phyloP scores from a whole-genome alignment of 2,797 vertebrate genomes.

The Sciaenops ocellatus region DNA sequence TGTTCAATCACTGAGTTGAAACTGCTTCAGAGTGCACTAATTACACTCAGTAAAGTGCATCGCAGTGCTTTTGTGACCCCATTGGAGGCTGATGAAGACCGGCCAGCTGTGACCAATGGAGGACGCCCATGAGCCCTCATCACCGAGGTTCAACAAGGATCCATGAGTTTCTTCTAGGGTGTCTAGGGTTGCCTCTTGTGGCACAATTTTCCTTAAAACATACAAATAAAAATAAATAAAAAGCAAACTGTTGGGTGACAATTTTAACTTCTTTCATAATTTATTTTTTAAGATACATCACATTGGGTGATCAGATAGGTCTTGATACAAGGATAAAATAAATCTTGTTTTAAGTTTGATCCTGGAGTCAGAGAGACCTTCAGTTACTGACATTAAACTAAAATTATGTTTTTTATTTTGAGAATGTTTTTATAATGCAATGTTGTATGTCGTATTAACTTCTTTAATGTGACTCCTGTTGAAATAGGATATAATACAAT shows the following conservation, averaged over 20 bases:
- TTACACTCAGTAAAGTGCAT: conserved; percentile 69
- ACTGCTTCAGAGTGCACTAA: conserved; percentile 67
- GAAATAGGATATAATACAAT: not conserved
- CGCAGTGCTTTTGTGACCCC: conserved; percentile 63
- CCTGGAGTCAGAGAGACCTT: not conserved
- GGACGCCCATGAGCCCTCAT: conserved; percentile 40
- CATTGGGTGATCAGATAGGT: not conserved
- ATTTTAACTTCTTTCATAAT: not conserved
- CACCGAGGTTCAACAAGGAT: conserved; percentile 24
- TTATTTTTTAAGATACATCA: not conserved
- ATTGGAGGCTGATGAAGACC: conserved; percentile 59
- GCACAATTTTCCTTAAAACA: not conserved
- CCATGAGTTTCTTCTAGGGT: not conserved
- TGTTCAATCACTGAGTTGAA: conserved; percentile 75
- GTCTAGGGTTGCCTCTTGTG: not conserved
- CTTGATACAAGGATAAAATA: not conserved
- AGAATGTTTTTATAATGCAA: not conserved
- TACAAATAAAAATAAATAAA: not conserved
- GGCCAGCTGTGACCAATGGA: conserved; percentile 61
- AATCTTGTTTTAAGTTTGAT: not conserved
- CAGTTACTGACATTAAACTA: not conserved
- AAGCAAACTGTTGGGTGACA: not conserved
- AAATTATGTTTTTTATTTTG: not conserved
- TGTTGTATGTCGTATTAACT: not conserved
- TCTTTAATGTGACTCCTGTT: not conserved